Evolutionary conservation across 1,140 invertebrate genomes (phyloP), one percentile per base, ranked within the genome.

Genomic region (Rhizoglyphus robini): DNA sequence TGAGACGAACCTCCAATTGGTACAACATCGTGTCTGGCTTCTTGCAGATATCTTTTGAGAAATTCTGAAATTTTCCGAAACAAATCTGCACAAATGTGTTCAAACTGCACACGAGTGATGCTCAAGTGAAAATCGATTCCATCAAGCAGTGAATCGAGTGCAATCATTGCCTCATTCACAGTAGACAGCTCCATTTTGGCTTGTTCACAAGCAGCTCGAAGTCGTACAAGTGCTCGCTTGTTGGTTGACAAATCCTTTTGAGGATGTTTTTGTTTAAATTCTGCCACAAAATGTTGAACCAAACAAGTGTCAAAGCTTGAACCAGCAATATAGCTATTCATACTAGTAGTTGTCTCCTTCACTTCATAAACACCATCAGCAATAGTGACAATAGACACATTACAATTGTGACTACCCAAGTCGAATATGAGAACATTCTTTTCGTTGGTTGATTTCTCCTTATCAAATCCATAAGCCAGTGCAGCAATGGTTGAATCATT

Each of bases 371-470:
- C 23, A 18, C 57, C 70, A 30, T 67, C n/a, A 18, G 18, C 32
- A 65, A 68, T 3, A 23, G 23, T 20, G 70, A 23, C 15, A 71
- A 18, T 11, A 67, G 18, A 4, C 69, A 63, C 65, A 70, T 63
- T 31, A 67, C 30, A 27, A 71, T 71, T 25, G 63, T 73, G 18
- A 71, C 46, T n/a, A n/a, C n/a, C n/a, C n/a, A n/a, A n/a, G n/a
- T n/a, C n/a, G n/a, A n/a, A n/a, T n/a, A n/a, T n/a, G n/a, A 65
- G 3, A 1, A 67, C 36, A 3, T 38, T 68, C 13, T 62, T n/a
- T n/a, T n/a, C 11, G n/a, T n/a, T 32, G 47, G 27, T 81, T 67
- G 85, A n/a, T n/a, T n/a, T 76, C 69, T 68, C 30, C 51, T 68
- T 13, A n/a, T 63, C 20, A 8, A 70, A 18, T 34, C 66, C 58